Evolutionary conservation across 2,797 vertebrate species (phyloP), one percentile per base, ranked within the genome.

Genomic region (Semaprochilodus insignis): DNA sequence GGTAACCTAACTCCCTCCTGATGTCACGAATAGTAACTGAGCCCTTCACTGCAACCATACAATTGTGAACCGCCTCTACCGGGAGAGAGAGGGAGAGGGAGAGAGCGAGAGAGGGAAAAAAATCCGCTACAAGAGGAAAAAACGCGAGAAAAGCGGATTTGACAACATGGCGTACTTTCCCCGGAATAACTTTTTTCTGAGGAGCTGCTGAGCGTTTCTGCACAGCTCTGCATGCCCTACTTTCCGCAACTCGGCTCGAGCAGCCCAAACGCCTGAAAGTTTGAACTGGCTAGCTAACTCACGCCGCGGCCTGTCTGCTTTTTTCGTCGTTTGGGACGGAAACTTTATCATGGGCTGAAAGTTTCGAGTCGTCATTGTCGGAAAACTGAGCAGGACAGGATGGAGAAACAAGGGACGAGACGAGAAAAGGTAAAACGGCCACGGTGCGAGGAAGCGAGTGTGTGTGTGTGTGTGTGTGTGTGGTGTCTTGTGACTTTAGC

Each of bases 151-250:
- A 77, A 85, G 63, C 88, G 89, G 89, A 84, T 92, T 92, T 93
- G 93, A 94, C 94, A 95, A 95, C 93, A 95, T 94, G 94, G 95
- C 94, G 95, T 90, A 90, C 83, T 87, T 82, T 82, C 85, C 86
- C 78, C n/a, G 89, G 89, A 88, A 87, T 87, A 83, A 92, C 78
- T 91, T 85, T 84, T 72, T 59, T 57, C 21, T 25, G 19, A 63
- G 67, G 55, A 71, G 23, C 54, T 25, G 54, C 60, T 70, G 67
- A 74, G 15, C 6, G 55, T 34, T 81, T 72, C 67, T 62, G 81
- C 70, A 57, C 36, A 63, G 31, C 72, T 60, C 74, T 27, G 59
- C 74, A 48, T 60, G 82, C 66, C 11, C 57, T 54, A n/a, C 36
- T 40, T 40, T 55, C 13, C 1, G 27, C 63, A 63, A 27, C 63